These are phyloP conservation scores for Bombus ignitus DNA, from an alignment of 1,140 invertebrate species.

Conservation along the genomic window DNA sequence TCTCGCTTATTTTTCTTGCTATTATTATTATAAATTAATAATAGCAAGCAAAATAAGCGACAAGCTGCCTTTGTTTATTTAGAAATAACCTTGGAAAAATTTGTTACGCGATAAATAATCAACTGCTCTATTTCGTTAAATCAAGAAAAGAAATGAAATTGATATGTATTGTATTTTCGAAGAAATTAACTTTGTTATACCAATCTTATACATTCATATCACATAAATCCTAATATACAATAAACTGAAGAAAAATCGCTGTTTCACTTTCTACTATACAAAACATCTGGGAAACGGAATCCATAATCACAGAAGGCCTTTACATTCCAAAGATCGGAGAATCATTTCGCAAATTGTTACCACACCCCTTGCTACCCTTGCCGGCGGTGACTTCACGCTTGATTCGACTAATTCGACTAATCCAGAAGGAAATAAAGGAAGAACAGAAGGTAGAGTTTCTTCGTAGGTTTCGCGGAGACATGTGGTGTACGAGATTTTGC, in stretches of 20 bases:
- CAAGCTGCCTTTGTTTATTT: too few relatives aligned
- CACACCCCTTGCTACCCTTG: conserved; percentile 72
- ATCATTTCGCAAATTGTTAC: conserved; percentile 76
- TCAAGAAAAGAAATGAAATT: too few relatives aligned
- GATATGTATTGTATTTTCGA: too few relatives aligned
- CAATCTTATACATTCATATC: too few relatives aligned
- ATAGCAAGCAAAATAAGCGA: too few relatives aligned
- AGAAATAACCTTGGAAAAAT: too few relatives aligned
- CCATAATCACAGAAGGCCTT: conserved; percentile 7
- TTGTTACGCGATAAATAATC: too few relatives aligned
- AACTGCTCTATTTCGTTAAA: too few relatives aligned
- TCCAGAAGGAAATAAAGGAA: conserved; percentile 1
- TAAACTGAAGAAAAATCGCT: not conserved
- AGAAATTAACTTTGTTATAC: too few relatives aligned
- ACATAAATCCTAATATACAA: not conserved
- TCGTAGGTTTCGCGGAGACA: conserved; percentile 49
- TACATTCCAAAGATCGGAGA: conserved; percentile 56
- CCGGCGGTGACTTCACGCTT: conserved; percentile 70
- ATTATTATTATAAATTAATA: too few relatives aligned
- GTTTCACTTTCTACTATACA: not conserved
- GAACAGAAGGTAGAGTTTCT: not conserved
- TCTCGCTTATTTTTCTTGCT: too few relatives aligned
- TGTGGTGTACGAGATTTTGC: conserved; percentile 53
- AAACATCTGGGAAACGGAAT: conserved; percentile 72
- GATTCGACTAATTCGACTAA: conserved; percentile 70